These are phyloP conservation scores for Megalopta genalis DNA, from an alignment of 1,140 invertebrate genomes.

Conservation along the genomic window DNA sequence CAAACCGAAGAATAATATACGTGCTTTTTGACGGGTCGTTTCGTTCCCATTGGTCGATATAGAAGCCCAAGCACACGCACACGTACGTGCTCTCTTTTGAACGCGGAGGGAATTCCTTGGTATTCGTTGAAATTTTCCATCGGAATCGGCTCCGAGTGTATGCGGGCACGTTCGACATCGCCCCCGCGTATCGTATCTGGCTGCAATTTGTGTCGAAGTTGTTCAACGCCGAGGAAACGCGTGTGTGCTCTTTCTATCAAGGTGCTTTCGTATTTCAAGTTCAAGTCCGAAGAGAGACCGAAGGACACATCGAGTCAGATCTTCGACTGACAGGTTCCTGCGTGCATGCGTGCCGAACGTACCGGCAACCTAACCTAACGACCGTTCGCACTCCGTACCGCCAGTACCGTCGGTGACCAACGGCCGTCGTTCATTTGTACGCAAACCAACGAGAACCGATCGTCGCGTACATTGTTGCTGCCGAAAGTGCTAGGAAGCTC, in stretches of 20 bases:
- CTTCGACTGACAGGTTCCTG: constrained; percentile 25
- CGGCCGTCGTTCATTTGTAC: neutral
- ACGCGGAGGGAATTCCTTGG: neutral
- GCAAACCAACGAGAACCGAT: constrained; percentile 9
- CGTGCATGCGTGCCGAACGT: constrained; percentile 20
- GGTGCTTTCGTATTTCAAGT: constrained; percentile 21
- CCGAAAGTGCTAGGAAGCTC: neutral
- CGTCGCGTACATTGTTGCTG: neutral
- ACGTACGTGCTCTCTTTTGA: neutral
- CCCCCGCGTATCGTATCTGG: neutral
- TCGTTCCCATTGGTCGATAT: neutral
- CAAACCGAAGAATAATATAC: neutral
- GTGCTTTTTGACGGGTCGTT: neutral
- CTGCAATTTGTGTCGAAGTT: neutral
- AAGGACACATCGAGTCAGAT: constrained; percentile 19
- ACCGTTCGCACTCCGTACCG: constrained; percentile 1
- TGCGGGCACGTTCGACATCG: neutral
- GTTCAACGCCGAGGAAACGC: neutral
- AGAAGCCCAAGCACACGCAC: too few species aligned
- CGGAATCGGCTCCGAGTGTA: neutral
- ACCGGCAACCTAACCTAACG: constrained; percentile 62
- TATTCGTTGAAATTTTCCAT: neutral
- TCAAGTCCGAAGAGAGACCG: neutral
- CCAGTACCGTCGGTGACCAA: constrained; percentile 15
- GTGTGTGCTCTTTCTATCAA: constrained; percentile 11